Base-by-base conservation (phyloP, 2,113 vertebrate genomes). In the Vulpes ferrilata region DNA sequence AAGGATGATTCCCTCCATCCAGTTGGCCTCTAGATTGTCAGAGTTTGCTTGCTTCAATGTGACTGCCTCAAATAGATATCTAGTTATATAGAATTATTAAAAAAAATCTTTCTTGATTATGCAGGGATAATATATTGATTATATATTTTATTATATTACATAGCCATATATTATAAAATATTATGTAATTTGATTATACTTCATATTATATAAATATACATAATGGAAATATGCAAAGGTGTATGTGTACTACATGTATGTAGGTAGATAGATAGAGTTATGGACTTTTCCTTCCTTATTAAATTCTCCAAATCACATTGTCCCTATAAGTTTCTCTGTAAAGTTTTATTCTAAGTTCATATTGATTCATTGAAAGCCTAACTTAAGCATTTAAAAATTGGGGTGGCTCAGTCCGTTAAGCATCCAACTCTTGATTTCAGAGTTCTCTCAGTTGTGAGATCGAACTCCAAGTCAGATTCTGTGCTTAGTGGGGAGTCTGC, bases 21-120 rank as follows among this genome's bases (percentile, higher is more conserved):
- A 1, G 11, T 4, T 23, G 55, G 27, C 51, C 16, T 1, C 0
- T 2, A 23, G 15, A 16, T 0, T 16, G 27, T 23, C 23, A 12
- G 32, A 74, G 22, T 22, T 35, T 22, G 25, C 15, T 25, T 16
- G n/a, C 16, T 80, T 27, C 6, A 20, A 2, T 9, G 35, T 16
- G 12, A 32, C 4, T 27, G 62, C 12, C 53, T 51, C 53, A 15
- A 9, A 17, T 5, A 78, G 11, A 3, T 15, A n/a, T 59, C 64
- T n/a, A 59, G 27, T 25, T 62, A 17, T 7, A 30, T 7, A 17
- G 51, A 38, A 1, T 16, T n/a, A 22, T 48, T n/a, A 19, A 12
- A 64, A 38, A 38, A 4, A 73, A 4, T 22, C 35, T 60, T 4
- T 60, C 51, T 51, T 4, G 35, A 53, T 11, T 43, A 20, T 43